Percentiles rank a stretch among this genome's conserved stretches.
phyloP scores from a whole-genome alignment of 2,797 vertebrate species.

The Botia kubotai region DNA sequence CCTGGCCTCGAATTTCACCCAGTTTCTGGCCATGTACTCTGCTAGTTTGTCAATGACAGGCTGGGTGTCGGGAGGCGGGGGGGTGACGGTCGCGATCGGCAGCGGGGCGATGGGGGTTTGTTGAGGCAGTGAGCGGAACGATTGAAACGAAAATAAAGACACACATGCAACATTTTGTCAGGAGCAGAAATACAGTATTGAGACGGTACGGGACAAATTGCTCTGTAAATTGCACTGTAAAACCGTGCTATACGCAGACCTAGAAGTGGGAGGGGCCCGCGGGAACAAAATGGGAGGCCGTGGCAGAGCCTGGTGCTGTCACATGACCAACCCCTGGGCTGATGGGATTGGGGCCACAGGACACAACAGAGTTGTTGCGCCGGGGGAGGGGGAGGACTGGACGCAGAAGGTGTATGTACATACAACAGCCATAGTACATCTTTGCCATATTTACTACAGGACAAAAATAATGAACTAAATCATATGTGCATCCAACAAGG shows the following conservation, averaged over 20 bases:
- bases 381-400: slow-evolving; percentile 79
- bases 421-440: slow-evolving; percentile 97
- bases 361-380: slow-evolving; percentile 78
- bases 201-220: too few relatives aligned
- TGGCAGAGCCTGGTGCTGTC: slow-evolving; percentile 23
- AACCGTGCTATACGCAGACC: slow-evolving; percentile 54
- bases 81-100: slow-evolving; percentile 88
- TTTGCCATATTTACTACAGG: slow-evolving; percentile 80
- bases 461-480: slow-evolving; percentile 10
- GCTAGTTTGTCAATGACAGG: slow-evolving; percentile 98
- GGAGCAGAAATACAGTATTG: not conserved
- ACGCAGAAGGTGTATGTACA: slow-evolving; percentile 88
- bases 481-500: not conserved
- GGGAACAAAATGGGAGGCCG: slow-evolving; percentile 48
- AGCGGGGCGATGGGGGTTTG: slow-evolving; percentile 51
- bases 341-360: slow-evolving; percentile 50
- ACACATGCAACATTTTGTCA: not conserved
- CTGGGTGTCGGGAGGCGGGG: slow-evolving; percentile 95
- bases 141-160: slow-evolving; percentile 12
- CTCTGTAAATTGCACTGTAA: too few relatives aligned
- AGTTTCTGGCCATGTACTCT: slow-evolving; percentile 95
- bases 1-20: slow-evolving; percentile 92
- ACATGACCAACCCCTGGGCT: slow-evolving; percentile 35
- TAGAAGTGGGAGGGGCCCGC: slow-evolving; percentile 62
- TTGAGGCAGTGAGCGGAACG: slow-evolving; percentile 61